These are phyloP conservation scores for Sciaenops ocellatus DNA, from an alignment of 2,797 vertebrate genomes.

Conservation along the genomic window DNA sequence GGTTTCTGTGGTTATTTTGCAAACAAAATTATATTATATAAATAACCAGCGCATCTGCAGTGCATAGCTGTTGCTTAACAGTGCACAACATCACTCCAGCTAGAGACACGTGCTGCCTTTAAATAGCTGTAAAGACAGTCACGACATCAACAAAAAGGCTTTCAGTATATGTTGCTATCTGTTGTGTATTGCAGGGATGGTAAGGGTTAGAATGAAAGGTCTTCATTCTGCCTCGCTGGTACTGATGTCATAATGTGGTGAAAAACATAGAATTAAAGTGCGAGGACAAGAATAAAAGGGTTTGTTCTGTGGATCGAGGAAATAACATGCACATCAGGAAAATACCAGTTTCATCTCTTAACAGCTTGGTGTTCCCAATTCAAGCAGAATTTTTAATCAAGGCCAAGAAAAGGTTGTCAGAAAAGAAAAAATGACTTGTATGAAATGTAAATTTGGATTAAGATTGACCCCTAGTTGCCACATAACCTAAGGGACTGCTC, in stretches of 20 bases:
- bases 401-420: neutral
- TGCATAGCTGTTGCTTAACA: no score
- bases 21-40: no score
- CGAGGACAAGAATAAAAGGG: no score
- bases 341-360: neutral
- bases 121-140: neutral
- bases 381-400: neutral
- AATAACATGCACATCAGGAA: neutral
- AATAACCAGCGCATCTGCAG: no score
- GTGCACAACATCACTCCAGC: no score
- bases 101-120: neutral
- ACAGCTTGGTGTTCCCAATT: neutral
- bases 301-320: neutral
- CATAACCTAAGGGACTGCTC: neutral
- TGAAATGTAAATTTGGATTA: conserved; percentile 2
- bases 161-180: neutral
- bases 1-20: no score
- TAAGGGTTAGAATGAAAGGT: no score
- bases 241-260: no score
- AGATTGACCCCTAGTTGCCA: neutral
- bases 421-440: neutral
- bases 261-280: no score
- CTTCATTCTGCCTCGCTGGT: no score
- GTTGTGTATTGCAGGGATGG: no score
- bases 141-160: neutral